phyloP scores from a whole-genome alignment of 1,140 invertebrate genomes.

The Drosophila yakuba region DNA sequence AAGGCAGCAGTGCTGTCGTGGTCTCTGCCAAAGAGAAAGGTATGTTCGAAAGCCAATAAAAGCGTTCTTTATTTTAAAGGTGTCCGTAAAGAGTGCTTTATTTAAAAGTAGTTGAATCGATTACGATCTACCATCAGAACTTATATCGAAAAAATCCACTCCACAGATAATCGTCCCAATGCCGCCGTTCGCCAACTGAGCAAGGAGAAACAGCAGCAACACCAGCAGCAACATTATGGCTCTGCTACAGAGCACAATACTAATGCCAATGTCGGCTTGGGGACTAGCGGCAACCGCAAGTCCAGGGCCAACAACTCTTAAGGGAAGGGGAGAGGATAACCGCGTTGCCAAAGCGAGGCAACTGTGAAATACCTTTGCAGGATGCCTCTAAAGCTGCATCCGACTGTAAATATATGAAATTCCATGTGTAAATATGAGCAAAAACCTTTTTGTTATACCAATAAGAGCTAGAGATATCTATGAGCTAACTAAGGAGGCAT shows the following conservation, averaged over 20 bases:
- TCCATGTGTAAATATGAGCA: constrained; percentile 76
- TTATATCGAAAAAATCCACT: too few species aligned
- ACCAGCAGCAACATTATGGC: constrained; percentile 60
- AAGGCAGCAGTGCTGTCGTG: constrained; percentile 16
- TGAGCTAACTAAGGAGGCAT: constrained; percentile 75
- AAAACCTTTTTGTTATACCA: constrained; percentile 71
- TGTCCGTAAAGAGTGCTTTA: too few species aligned
- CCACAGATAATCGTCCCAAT: constrained; percentile 63
- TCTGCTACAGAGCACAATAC: constrained; percentile 56
- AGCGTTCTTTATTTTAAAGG: too few species aligned
- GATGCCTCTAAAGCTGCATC: constrained; percentile 38
- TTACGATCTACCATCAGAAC: too few species aligned
- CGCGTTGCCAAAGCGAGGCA: constrained; percentile 53
- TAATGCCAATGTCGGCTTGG: constrained; percentile 48
- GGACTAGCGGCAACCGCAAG: constrained; percentile 62
- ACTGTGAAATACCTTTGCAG: constrained; percentile 50
- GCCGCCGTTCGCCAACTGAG: constrained; percentile 64
- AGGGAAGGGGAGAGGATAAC: constrained; percentile 8
- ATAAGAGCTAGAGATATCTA: constrained; percentile 76
- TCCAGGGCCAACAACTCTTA: constrained; percentile 70
- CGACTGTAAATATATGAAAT: constrained; percentile 70
- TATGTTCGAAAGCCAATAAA: constrained; percentile 3
- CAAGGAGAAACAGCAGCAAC: constrained; percentile 67
- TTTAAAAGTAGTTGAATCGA: too few species aligned
- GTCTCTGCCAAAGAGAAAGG: constrained; percentile 65